Percentiles rank a stretch among this genome's conserved stretches.
phyloP scores from a whole-genome alignment of 2,113 vertebrate species.

The Cacatua alba region DNA sequence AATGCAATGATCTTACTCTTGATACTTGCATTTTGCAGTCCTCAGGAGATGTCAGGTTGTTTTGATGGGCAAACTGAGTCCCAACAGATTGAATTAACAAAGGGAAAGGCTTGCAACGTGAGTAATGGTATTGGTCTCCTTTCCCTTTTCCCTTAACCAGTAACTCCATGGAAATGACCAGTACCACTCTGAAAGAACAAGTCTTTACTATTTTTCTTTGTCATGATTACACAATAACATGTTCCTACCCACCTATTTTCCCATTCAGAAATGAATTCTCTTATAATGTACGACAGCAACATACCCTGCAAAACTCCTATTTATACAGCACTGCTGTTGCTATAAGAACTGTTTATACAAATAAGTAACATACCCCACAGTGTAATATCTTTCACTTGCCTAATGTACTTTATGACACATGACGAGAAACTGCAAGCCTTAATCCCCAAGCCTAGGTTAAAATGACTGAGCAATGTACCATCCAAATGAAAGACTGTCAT shows the following conservation, averaged over 20 bases:
- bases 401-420: conserved; percentile 52
- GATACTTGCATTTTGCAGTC: background rate
- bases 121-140: background rate
- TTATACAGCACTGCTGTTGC: background rate
- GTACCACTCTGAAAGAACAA: background rate
- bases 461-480: conserved; percentile 5
- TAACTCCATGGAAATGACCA: background rate
- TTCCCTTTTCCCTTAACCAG: background rate
- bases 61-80: background rate
- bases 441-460: conserved; percentile 29
- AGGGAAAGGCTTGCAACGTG: background rate
- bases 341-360: conserved; percentile 29
- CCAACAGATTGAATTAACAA: background rate
- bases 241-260: conserved; percentile 8
- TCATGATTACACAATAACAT: background rate
- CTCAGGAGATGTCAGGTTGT: background rate
- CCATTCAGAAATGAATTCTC: conserved; percentile 18
- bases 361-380: conserved; percentile 26
- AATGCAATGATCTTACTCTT: background rate
- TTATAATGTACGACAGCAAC: background rate
- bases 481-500: conserved; percentile 43
- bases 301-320: background rate
- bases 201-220: background rate
- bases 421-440: conserved; percentile 29
- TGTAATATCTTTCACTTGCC: conserved; percentile 18